Evolutionary conservation across 2,113 vertebrate species (phyloP), one percentile per base, ranked within the genome.

Genomic region (Cephalopterus ornatus): DNA sequence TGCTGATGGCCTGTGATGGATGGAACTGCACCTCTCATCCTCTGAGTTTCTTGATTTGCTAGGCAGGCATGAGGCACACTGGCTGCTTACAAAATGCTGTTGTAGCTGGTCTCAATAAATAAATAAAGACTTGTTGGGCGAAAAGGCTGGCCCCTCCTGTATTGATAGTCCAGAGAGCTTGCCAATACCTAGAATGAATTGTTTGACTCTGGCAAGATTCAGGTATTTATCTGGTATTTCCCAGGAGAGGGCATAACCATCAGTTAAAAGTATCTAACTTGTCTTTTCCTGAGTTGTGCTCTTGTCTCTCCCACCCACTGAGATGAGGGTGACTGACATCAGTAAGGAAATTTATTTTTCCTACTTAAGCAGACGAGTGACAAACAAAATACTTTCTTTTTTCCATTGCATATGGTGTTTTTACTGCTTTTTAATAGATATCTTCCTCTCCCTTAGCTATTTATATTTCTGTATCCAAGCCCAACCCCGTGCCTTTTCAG

Each of bases 1-100:
- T 12, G 9, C 18, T 0, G 0, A 9, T 0, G 1, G 14, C 55
- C 46, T 33, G 41, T 1, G 3, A 5, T 16, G 24, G n/a, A 18
- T 2, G 2, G 52, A 74, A 23, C 68, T 0, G 5, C 41, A 33
- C 22, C 28, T 74, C 37, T 61, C 9, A 3, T 19, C 71, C 62
- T 74, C n/a, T 3, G 2, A 42, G 26, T 50, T 53, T 71, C 50
- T 74, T 67, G 37, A 17, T 74, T 59, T 72, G 28, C n/a, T 74
- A 47, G 49, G 63, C 2, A 3, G 79, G 13, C 2, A 0, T 44
- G 20, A 58, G 70, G 9, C 58, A 20, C 1, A 0, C 42, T 44
- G 61, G 22, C 22, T 66, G n/a, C 46, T 91, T 66, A 32, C 4
- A 41, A 61, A 68, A 44, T 22, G 46, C 68, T 53, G 20, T 42